phyloP scores from a whole-genome alignment of 92 coral and sea anemone genomes.

The Desmophyllum pertusum region DNA sequence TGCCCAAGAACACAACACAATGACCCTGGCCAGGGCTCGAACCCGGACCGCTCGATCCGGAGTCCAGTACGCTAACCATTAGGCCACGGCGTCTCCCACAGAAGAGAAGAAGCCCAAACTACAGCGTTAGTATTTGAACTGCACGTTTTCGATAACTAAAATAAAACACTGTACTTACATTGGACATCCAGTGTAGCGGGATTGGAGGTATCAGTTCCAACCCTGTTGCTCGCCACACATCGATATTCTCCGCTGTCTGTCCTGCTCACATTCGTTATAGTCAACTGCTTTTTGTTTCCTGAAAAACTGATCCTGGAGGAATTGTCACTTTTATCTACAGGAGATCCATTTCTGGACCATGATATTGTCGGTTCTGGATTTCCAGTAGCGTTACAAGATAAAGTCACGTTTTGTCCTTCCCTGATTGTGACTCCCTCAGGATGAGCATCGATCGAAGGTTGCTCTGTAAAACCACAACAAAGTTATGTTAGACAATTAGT shows the following conservation, averaged over 20 bases:
- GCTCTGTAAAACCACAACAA: not conserved
- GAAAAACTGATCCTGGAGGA: not conserved
- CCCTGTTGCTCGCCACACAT: not conserved
- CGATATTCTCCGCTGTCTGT: not conserved
- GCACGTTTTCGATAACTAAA: no score
- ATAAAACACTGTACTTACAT: not conserved
- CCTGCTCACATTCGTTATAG: not conserved
- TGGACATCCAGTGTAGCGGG: not conserved
- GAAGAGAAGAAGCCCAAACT: no score
- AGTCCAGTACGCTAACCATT: no score
- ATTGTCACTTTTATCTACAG: not conserved
- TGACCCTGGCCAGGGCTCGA: no score
- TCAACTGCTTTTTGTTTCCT: not conserved
- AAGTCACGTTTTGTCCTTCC: not conserved
- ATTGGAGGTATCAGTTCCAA: not conserved
- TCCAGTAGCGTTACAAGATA: not conserved
- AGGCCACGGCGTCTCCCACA: no score
- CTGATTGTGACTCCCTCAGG: not conserved
- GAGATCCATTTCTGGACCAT: not conserved
- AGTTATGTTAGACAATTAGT: not conserved
- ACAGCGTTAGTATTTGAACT: no score
- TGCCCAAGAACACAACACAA: no score
- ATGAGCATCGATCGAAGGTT: not conserved
- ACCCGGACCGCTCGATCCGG: no score
- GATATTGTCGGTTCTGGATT: not conserved